These are phyloP conservation scores for Drosophila lowei DNA, from an alignment of 1,140 invertebrate species.

Conservation along the genomic window DNA sequence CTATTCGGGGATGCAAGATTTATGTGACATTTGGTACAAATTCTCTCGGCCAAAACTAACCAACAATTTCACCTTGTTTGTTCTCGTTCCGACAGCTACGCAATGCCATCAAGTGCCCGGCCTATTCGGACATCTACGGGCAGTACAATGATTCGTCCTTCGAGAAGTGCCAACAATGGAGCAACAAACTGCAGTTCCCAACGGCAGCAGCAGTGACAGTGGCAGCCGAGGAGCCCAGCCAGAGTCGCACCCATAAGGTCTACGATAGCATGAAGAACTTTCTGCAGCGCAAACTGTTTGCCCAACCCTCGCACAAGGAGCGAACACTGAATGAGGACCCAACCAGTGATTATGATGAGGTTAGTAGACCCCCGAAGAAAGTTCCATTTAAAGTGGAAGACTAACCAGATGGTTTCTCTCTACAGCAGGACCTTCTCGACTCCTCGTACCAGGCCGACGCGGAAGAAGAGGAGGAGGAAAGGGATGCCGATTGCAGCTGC, in stretches of 20 bases:
- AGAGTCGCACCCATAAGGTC: conserved; percentile 74
- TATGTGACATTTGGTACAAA: conserved; percentile 53
- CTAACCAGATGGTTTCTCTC: neutral
- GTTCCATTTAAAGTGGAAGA: neutral
- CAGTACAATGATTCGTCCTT: conserved; percentile 60
- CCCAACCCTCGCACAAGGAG: conserved; percentile 56
- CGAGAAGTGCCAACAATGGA: conserved; percentile 69
- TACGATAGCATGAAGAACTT: conserved; percentile 81
- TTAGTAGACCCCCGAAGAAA: conserved; percentile 32
- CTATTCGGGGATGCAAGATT: conserved; percentile 32
- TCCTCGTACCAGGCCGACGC: conserved; percentile 77
- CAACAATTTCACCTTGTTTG: conserved; percentile 32
- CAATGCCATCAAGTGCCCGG: conserved; percentile 68
- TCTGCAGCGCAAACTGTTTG: conserved; percentile 74
- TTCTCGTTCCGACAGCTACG: conserved; percentile 50
- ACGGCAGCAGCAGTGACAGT: conserved; percentile 7
- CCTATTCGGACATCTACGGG: conserved; percentile 71
- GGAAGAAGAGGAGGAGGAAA: conserved; percentile 69
- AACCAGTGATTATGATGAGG: conserved; percentile 80
- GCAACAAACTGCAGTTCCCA: conserved; percentile 60
- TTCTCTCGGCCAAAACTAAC: conserved; percentile 60
- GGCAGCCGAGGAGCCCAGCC: conserved; percentile 32
- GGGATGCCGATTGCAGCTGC: conserved; percentile 64
- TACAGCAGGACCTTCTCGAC: conserved; percentile 74
- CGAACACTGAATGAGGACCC: conserved; percentile 49